Percentiles rank a stretch among this genome's conserved stretches.
Evolutionary conservation across 2,888 invertebrate species (phyloP).

Genomic region (Polyommatus icarus): DNA sequence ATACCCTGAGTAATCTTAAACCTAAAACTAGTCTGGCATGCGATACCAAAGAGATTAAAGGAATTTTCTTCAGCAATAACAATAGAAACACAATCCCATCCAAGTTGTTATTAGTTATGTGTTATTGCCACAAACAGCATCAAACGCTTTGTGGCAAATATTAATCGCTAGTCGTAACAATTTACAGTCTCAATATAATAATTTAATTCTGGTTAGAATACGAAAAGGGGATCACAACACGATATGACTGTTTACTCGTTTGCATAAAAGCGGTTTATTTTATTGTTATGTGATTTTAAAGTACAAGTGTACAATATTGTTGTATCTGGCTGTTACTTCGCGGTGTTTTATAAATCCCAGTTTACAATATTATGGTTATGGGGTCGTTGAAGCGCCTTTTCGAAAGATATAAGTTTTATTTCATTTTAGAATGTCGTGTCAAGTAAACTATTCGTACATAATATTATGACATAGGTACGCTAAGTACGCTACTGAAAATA

Average conservation of each 20-base stretch:
- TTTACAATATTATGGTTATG: neutral
- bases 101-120: slow-evolving; percentile 40
- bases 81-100: slow-evolving; percentile 23
- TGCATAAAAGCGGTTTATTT: slow-evolving; percentile 51
- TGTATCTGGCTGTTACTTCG: neutral
- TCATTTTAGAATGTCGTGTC: too few species aligned
- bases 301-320: slow-evolving; percentile 35
- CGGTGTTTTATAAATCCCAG: neutral
- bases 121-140: slow-evolving; percentile 47
- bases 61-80: slow-evolving; percentile 15
- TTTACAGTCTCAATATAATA: slow-evolving; percentile 76
- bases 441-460: too few species aligned
- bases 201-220: slow-evolving; percentile 65
- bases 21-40: neutral
- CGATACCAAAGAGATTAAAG: neutral
- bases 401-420: neutral
- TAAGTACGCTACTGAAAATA: too few species aligned
- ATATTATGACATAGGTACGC: too few species aligned
- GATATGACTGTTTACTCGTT: slow-evolving; percentile 59
- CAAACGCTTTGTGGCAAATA: slow-evolving; percentile 63
- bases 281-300: slow-evolving; percentile 59
- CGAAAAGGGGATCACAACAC: slow-evolving; percentile 60
- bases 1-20: neutral
- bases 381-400: neutral
- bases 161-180: slow-evolving; percentile 70